Base-by-base conservation (phyloP, 2,113 vertebrate genomes). In the Pelusios castaneus region DNA sequence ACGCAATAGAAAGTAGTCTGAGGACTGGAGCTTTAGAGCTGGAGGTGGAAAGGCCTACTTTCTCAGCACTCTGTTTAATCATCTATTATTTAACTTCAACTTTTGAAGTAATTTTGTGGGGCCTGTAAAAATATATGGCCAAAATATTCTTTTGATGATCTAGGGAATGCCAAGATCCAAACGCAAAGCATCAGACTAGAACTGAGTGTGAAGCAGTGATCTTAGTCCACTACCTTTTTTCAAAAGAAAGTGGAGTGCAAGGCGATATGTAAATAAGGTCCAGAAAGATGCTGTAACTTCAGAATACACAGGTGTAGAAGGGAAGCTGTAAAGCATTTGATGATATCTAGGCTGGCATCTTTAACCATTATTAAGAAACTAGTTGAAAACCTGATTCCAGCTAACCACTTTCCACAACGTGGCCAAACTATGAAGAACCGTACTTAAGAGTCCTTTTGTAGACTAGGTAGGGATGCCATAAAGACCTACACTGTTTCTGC, bases 1-100 rank as follows among this genome's bases (percentile, higher is more conserved):
- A 83, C 80, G 81, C 92, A 92, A 96, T 82, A 75, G 80, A 87
- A 93, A 94, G 89, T 55, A 89, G 81, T 45, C 34, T 79, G 73
- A 79, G 21, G 38, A n/a, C 17, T 70, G 19, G n/a, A 38, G n/a
- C 17, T 47, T 17, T 25, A 91, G 76, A 47, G 86, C 82, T 76
- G 58, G 38, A 45, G 56, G 47, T 96, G 79, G 81, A 80, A 91
- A 84, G 49, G 63, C n/a, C 52, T 88, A 47, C 0, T 0, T 91
- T 91, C 52, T 43, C 56, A 70, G 10, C 85, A 1, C 9, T 88
- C 11, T 51, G 25, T 41, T 83, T 43, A 67, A 51, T 73, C 51
- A 6, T 49, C 88, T 5, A 21, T 81, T 92, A 60, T 14, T 67
- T 89, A n/a, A 76, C 34, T 1, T 38, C 41, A 56, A 55, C 38